phyloP scores from a whole-genome alignment of 2,113 vertebrate genomes.

The Channa argus region DNA sequence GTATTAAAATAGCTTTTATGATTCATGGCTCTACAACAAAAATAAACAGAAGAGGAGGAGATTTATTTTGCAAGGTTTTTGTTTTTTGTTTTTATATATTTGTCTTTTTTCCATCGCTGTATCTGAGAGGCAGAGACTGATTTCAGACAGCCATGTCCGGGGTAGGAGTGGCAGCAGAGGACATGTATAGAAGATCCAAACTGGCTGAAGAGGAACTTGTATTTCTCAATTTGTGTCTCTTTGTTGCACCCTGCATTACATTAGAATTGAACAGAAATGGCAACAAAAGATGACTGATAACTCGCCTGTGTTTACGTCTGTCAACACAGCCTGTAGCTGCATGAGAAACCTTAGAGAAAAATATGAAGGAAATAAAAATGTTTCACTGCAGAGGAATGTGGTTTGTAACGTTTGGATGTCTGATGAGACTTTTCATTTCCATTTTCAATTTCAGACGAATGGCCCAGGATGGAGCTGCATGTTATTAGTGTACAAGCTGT shows the following conservation, averaged over 20 bases:
- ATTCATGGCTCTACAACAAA: slow-evolving; percentile 24
- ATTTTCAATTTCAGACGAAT: slow-evolving; percentile 21
- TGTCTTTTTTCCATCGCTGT: not conserved
- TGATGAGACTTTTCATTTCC: slow-evolving; percentile 20
- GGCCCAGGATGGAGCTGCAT: not conserved
- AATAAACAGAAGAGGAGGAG: slow-evolving; percentile 32
- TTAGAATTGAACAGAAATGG: slow-evolving; percentile 6
- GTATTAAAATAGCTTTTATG: slow-evolving; percentile 14
- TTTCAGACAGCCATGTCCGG: slow-evolving; percentile 16
- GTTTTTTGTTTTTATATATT: slow-evolving; percentile 17
- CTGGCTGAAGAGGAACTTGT: not conserved
- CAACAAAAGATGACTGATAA: slow-evolving; percentile 1
- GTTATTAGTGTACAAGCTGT: slow-evolving; percentile 7
- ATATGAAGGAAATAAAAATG: not conserved
- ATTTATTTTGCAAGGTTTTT: slow-evolving; percentile 16
- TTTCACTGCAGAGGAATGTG: not conserved
- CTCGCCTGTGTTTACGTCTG: slow-evolving; percentile 28
- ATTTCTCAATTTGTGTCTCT: not conserved
- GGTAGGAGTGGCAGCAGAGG: slow-evolving; percentile 23
- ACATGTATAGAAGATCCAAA: slow-evolving; percentile 25
- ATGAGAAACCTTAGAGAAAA: slow-evolving; percentile 26
- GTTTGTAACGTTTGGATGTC: slow-evolving; percentile 7
- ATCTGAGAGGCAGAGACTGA: slow-evolving; percentile 22
- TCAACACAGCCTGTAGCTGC: slow-evolving; percentile 14
- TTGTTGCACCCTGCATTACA: slow-evolving; percentile 9